Evolutionary conservation across 2,797 vertebrate species (phyloP).

Genomic region (Columba guinea): DNA sequence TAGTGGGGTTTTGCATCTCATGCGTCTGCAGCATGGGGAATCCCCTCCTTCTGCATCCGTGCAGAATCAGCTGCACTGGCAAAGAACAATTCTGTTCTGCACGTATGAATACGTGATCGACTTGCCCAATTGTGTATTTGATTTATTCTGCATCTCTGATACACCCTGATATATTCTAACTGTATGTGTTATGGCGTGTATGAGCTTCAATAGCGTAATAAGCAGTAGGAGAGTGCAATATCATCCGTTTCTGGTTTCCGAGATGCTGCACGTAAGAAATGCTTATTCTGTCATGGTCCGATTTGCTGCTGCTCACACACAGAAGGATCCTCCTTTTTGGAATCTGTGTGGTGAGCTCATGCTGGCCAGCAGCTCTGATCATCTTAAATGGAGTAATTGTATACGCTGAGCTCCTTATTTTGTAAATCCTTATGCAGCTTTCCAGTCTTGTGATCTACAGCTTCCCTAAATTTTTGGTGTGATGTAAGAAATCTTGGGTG

Average conservation of each 20-base stretch:
- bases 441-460: constrained; percentile 7
- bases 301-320: neutral
- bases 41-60: neutral
- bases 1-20: neutral
- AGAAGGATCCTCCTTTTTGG: neutral
- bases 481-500: constrained; percentile 27
- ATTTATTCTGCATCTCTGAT: neutral
- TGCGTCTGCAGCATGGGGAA: neutral
- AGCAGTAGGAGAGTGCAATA: neutral
- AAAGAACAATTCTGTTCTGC: neutral
- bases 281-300: neutral
- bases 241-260: neutral
- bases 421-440: constrained; percentile 1
- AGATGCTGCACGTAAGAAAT: neutral
- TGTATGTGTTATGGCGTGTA: neutral
- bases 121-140: neutral
- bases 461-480: constrained; percentile 11
- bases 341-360: constrained; percentile 23
- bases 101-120: accelerated
- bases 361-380: neutral
- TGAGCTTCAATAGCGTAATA: neutral
- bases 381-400: constrained; percentile 20
- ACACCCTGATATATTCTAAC: neutral
- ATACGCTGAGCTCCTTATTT: neutral
- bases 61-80: neutral